phyloP scores from a whole-genome alignment of 1,140 invertebrate species.

The Bombus waltoni region DNA sequence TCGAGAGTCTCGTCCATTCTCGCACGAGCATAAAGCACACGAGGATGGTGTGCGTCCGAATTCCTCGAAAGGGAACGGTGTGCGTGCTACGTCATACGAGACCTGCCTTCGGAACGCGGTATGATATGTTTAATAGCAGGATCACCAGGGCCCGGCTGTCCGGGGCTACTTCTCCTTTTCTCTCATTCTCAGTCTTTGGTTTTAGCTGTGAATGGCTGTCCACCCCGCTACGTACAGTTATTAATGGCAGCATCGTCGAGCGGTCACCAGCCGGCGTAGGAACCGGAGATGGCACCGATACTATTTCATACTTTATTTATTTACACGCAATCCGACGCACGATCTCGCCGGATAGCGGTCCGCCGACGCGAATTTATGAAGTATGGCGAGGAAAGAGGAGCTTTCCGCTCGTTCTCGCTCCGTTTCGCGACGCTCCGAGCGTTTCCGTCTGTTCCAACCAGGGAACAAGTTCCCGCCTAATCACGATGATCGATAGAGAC shows the following conservation, averaged over 20 bases:
- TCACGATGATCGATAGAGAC: conserved; percentile 11
- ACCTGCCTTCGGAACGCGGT: conserved; percentile 43
- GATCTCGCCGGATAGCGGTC: conserved; percentile 46
- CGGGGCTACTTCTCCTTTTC: neutral
- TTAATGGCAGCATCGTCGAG: conserved; percentile 64
- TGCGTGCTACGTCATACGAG: conserved; percentile 61
- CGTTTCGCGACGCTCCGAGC: neutral
- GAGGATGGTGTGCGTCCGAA: conserved; percentile 23
- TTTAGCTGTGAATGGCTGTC: neutral
- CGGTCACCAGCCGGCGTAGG: conserved; percentile 59
- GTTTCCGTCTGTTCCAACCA: neutral
- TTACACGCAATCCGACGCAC: conserved; percentile 65
- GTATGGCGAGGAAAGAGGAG: conserved; percentile 47
- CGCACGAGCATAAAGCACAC: conserved; percentile 58
- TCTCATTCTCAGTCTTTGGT: conserved; percentile 5
- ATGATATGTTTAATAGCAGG: conserved; percentile 67
- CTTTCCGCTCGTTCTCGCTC: conserved; percentile 34
- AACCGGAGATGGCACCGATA: conserved; percentile 60
- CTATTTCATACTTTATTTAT: conserved; percentile 72
- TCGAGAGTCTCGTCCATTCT: neutral
- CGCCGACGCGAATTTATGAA: conserved; percentile 65
- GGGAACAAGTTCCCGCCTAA: neutral
- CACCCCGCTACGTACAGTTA: conserved; percentile 49
- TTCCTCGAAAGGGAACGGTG: conserved; percentile 49
- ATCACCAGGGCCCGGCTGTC: conserved; percentile 25